Conservation (phyloP, 2,888 invertebrate genomes). For the Drosophila nigricruria region DNA sequence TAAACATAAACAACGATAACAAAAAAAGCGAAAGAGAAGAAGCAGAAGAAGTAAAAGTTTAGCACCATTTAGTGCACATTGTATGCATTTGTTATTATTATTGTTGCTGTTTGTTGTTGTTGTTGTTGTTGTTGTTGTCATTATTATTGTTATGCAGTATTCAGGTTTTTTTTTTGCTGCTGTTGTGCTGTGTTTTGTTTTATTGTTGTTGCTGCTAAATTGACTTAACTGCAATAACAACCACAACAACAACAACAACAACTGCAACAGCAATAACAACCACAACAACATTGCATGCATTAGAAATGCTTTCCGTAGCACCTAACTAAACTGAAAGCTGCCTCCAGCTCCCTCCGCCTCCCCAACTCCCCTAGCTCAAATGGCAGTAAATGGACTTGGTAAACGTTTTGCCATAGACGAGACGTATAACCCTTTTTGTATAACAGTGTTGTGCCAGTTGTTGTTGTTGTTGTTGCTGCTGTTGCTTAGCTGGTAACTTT, state of each 20-base stretch:
- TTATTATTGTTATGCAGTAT: conserved; percentile 31
- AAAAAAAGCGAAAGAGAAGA: conserved; percentile 9
- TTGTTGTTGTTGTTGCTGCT: conserved; percentile 44
- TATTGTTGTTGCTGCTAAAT: conserved; percentile 55
- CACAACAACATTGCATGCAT: conserved; percentile 64
- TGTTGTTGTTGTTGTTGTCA: conserved; percentile 24
- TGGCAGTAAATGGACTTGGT: conserved; percentile 60
- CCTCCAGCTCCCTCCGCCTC: background rate
- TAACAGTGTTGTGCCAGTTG: conserved; percentile 11
- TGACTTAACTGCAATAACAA: conserved; percentile 67
- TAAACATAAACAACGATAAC: background rate
- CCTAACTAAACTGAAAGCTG: conserved; percentile 38
- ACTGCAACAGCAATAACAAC: conserved; percentile 27
- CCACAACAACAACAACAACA: conserved; percentile 14
- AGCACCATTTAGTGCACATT: conserved; percentile 74
- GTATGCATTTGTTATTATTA: conserved; percentile 53
- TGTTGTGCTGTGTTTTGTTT: conserved; percentile 14
- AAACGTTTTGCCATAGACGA: conserved; percentile 61
- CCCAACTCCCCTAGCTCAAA: conserved; percentile 4
- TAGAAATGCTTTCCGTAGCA: conserved; percentile 67
- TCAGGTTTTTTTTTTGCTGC: conserved; percentile 26
- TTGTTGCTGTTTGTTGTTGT: conserved; percentile 25
- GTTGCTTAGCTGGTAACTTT: conserved; percentile 59
- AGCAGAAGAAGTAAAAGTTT: conserved; percentile 54
- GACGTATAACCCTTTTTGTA: conserved; percentile 55